phyloP scores from a whole-genome alignment of 53 echinoderm and acorn worm species.

The Henricia sp. region DNA sequence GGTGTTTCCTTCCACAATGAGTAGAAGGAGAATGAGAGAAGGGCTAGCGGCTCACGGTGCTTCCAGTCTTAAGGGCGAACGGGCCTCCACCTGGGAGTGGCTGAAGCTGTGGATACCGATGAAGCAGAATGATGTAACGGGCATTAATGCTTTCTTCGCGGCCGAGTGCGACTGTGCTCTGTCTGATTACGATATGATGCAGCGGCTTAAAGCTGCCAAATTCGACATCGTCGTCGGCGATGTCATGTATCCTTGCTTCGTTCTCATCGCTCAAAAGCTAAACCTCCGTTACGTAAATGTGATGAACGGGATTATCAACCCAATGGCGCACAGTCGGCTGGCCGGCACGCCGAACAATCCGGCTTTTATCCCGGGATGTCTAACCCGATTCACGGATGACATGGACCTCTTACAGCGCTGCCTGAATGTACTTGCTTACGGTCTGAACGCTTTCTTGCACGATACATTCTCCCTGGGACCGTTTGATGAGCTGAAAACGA shows the following conservation, averaged over 20 bases:
- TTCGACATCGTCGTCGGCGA: conserved; percentile 75
- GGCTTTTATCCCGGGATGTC: conserved; percentile 61
- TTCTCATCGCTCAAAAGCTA: conserved; percentile 60
- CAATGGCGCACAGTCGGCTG: conserved; percentile 41
- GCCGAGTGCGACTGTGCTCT: conserved; percentile 61
- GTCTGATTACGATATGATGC: conserved; percentile 54
- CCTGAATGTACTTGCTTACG: conserved; percentile 63
- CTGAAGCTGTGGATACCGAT: conserved; percentile 28
- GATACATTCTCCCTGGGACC: conserved; percentile 61
- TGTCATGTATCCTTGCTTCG: conserved; percentile 68
- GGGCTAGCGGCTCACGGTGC: not conserved
- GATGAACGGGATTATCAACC: conserved; percentile 56
- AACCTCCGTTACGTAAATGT: conserved; percentile 55
- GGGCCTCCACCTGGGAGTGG: conserved; percentile 43
- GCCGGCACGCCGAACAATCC: conserved; percentile 61
- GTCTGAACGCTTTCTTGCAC: conserved; percentile 39
- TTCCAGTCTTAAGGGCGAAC: conserved; percentile 12
- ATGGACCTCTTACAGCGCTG: conserved; percentile 76
- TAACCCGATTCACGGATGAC: conserved; percentile 62
- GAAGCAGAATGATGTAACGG: conserved; percentile 5
- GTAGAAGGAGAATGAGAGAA: not conserved
- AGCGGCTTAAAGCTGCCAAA: conserved; percentile 18
- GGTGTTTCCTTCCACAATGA: conserved; percentile 47
- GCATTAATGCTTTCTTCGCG: conserved; percentile 36
- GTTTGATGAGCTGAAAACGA: conserved; percentile 59